Base-by-base conservation (phyloP, 2,797 vertebrate species). In the Amphiprion clarkii region DNA sequence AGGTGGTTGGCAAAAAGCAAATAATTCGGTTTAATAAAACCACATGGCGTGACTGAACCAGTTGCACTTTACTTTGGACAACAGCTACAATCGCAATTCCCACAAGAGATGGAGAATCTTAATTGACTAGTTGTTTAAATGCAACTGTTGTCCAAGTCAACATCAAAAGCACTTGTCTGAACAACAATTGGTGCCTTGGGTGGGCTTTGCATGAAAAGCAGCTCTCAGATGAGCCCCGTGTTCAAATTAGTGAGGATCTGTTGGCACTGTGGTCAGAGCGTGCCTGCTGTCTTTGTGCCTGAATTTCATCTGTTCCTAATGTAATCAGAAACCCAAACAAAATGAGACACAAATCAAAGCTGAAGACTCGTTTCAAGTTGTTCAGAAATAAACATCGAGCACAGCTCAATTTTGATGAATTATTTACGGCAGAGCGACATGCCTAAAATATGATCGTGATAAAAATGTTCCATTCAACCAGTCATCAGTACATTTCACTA, bases 121-220 rank as follows among this genome's bases (percentile, higher is more conserved):
- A 67, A 74, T 54, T 55, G 61, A 70, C 60, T 55, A 8, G 51
- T 1, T 60, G 52, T 80, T 85, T 68, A 69, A 67, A 78, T 74
- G 33, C 42, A 53, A 64, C n/a, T 46, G 39, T 60, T 71, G 44
- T 74, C 62, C 25, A 1, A 36, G 46, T 74, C 62, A 62, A 64
- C 77, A 68, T 76, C 62, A 74, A 60, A 83, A 79, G 59, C 60
- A 52, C 33, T 39, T 2, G 17, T 67, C 16, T 5, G 51, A 60
- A 79, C 31, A 61, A 10, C 39, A 66, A 61, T 61, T 27, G 58
- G 40, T 60, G 36, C 40, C 59, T 61, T 67, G 49, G 55, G 31
- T 11, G 13, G 57, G 74, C 66, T 76, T 72, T 81, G 62, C 72
- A 79, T 80, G 48, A 71, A 46, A 67, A 73, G 23, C 44, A 49